Evolutionary conservation across 2,113 vertebrate species (phyloP).

Genomic region (Chelonoidis abingdonii): DNA sequence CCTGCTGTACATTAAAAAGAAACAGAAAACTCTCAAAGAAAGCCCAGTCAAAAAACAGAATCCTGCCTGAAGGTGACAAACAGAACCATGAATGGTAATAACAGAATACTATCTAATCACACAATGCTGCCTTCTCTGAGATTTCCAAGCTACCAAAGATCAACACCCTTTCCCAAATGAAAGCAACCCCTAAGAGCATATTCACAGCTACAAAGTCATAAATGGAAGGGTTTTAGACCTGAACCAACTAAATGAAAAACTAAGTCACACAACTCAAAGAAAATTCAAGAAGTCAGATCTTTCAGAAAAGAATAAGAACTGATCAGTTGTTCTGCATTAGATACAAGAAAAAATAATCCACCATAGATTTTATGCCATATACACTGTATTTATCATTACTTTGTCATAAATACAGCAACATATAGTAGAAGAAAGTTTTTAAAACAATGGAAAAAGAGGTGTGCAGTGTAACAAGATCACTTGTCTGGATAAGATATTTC

Average conservation of each 20-base stretch:
- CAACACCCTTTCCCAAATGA: neutral
- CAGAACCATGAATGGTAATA: rapidly evolving
- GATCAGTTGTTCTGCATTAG: neutral
- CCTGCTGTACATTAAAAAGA: neutral
- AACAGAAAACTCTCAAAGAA: neutral
- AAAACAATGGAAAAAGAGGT: neutral
- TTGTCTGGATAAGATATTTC: neutral
- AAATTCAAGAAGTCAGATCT: neutral
- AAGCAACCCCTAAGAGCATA: neutral
- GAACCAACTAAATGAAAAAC: neutral
- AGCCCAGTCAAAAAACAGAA: neutral
- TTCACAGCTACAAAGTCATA: neutral
- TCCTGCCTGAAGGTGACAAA: neutral
- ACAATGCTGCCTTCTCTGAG: neutral
- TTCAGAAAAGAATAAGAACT: neutral
- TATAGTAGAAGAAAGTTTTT: neutral
- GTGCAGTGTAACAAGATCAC: neutral
- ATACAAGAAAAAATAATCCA: neutral
- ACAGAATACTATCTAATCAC: neutral
- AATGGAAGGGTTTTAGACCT: neutral
- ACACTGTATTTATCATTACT: neutral
- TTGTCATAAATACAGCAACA: neutral
- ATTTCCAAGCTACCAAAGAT: neutral
- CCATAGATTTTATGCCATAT: neutral
- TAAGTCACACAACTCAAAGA: neutral